Evolutionary conservation across 1,140 invertebrate genomes (phyloP), one percentile per base, ranked within the genome.

Genomic region (Drosophila oshimai): DNA sequence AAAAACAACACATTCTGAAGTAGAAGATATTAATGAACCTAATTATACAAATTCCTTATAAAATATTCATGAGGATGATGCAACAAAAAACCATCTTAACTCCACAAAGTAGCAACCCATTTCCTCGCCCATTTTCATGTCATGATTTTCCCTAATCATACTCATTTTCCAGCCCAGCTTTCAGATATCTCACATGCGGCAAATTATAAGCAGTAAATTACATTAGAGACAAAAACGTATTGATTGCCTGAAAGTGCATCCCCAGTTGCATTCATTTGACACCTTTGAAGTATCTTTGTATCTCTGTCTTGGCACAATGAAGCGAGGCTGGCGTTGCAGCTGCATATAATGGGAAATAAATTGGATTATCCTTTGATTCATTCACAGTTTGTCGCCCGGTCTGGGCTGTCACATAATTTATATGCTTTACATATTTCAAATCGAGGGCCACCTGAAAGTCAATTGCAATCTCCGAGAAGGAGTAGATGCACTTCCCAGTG

Each of bases 331-430:
- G 53, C 26, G 54, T 12, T 58, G 61, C 57, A 62, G 57, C 61
- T 65, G 55, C 65, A 75, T 42, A 67, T 76, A 84, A 79, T 89
- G 74, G 69, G 64, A 89, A 89, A 89, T 89, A 89, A 89, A 89
- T 89, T 89, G 84, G 84, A 89, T 89, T 89, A 89, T 89, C 84
- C 84, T 89, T 89, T 89, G 84, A 89, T 89, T 89, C 84, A 89
- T 89, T 89, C 84, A 74, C 81, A 81, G 77, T 88, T 87, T 88
- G 83, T 88, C 83, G 77, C 81, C 81, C 81, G 37, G 55, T 22
- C 76, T 62, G 49, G 53, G 49, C 69, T 67, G 58, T 64, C 64
- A 80, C 81, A 86, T 88, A 86, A 86, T 86, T 86, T 87, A 86
- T 86, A 81, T 86, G 81, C 81, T 86, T 87, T 81, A 69, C 81